Conservation (phyloP, 1,140 invertebrate species). For the Penaeus japonicus region DNA sequence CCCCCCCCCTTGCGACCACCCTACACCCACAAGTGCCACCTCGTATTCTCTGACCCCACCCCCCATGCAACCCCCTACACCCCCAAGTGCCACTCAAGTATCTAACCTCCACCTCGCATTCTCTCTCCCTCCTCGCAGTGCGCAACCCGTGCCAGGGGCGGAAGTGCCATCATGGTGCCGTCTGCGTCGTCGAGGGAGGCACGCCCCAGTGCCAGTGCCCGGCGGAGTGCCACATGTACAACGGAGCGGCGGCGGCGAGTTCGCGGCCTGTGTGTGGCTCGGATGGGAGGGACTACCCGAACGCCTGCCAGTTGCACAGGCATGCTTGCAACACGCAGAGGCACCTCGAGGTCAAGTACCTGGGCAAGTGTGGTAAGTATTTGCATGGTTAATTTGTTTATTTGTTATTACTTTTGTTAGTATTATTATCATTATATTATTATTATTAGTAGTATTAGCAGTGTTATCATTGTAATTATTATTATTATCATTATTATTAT, state of each 20-base stretch:
- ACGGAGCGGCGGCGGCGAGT: constrained; percentile 73
- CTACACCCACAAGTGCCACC: background rate
- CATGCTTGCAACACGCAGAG: constrained; percentile 77
- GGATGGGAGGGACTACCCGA: constrained; percentile 86
- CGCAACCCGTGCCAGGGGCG: constrained; percentile 79
- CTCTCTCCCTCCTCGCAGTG: constrained; percentile 72
- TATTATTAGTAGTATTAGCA: too few relatives aligned
- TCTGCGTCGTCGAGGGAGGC: constrained; percentile 80
- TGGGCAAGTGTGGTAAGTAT: constrained; percentile 87
- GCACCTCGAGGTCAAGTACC: constrained; percentile 85
- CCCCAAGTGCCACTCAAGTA: background rate
- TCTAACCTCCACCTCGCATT: constrained; percentile 63
- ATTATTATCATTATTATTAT: too few relatives aligned
- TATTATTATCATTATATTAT: too few relatives aligned
- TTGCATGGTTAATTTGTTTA: background rate
- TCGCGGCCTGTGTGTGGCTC: constrained; percentile 83
- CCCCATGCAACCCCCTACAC: background rate
- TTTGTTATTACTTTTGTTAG: background rate
- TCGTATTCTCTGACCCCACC: background rate
- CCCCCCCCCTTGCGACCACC: background rate
- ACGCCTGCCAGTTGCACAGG: constrained; percentile 80
- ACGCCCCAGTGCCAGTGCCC: constrained; percentile 70
- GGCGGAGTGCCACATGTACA: constrained; percentile 50
- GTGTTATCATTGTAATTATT: too few relatives aligned
- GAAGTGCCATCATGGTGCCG: constrained; percentile 77